Base-by-base conservation (phyloP, 1,140 invertebrate species). In the Chionoecetes opilio region DNA sequence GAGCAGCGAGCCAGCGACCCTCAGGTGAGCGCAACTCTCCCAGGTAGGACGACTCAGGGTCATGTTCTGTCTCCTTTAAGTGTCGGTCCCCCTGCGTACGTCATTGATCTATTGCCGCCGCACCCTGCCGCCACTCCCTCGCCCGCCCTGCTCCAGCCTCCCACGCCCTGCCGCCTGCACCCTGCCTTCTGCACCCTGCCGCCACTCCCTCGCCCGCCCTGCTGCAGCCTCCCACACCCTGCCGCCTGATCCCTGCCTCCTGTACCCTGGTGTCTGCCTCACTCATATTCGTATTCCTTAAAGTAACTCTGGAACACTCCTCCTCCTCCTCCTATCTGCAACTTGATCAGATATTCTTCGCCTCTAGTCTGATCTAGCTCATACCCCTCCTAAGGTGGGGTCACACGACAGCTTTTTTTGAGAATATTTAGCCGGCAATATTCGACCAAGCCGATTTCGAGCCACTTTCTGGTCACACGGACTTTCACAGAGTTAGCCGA, bases 41-140 rank as follows among this genome's bases (percentile, higher is more conserved):
- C 63, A 53, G 89, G 34, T 26, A 32, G 89, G 89, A 32, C 46
- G 46, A 91, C 89, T 91, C 89, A 91, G 89, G 89, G 29, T n/a
- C 9, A 9, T 91, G 89, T 75, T 91, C 89, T 75, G 89, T 91
- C 89, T 91, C 89, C 89, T 91, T 91, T 91, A 91, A 91, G 53
- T 91, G 89, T 91, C 31, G 89, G 89, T 91, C 35, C 89, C 87
- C 89, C 89, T 35, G 89, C 89, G 89, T 91, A 32, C 89, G 41
- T 34, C 89, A 91, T 91, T 91, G 89, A 91, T 91, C 89, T 91
- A 91, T 91, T 75, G 89, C 89, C 89, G 46, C 3, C 31, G 21
- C 89, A 21, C 11, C 31, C 89, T 53, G 38, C 88, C 31, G 29
- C 38, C 38, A 2, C n/a, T 29, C 32, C 17, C 41, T 34, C 88